Evolutionary conservation across 2,797 vertebrate species (phyloP).

Genomic region (Telmatherina bonti): DNA sequence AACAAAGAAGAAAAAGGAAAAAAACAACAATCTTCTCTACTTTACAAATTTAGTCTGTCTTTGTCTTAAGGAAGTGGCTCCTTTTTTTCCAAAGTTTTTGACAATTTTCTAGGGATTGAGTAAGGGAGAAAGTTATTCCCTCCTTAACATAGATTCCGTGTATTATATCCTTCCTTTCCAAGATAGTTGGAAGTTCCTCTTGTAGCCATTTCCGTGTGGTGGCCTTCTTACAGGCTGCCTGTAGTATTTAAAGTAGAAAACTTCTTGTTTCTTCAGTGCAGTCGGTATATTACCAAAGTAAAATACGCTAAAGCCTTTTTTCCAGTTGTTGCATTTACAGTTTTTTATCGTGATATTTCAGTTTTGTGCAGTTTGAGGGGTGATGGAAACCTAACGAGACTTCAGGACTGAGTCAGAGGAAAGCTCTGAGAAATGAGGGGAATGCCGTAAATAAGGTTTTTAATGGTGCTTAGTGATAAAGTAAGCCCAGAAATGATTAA

Average conservation of each 20-base stretch:
- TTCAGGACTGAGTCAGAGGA: too few species aligned
- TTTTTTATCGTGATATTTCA: too few species aligned
- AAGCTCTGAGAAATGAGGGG: too few species aligned
- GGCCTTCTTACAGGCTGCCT: not conserved
- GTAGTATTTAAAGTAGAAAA: not conserved
- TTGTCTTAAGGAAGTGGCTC: not conserved
- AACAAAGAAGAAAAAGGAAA: too few species aligned
- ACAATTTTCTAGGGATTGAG: not conserved
- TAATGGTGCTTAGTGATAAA: too few species aligned
- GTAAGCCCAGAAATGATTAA: too few species aligned
- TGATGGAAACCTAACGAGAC: too few species aligned
- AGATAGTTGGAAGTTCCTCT: not conserved
- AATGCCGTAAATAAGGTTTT: too few species aligned
- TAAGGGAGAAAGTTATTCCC: too few species aligned
- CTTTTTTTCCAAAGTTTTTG: not conserved
- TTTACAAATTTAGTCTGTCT: too few species aligned
- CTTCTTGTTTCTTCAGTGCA: not conserved
- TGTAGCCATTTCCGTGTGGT: not conserved
- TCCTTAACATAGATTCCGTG: not conserved
- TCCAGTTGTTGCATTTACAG: not conserved
- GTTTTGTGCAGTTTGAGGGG: too few species aligned
- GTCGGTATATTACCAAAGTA: not conserved
- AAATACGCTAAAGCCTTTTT: not conserved
- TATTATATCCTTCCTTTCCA: not conserved
- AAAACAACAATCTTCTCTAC: too few species aligned